phyloP scores from a whole-genome alignment of 2,888 invertebrate species.

The Bruchidius siliquastri region DNA sequence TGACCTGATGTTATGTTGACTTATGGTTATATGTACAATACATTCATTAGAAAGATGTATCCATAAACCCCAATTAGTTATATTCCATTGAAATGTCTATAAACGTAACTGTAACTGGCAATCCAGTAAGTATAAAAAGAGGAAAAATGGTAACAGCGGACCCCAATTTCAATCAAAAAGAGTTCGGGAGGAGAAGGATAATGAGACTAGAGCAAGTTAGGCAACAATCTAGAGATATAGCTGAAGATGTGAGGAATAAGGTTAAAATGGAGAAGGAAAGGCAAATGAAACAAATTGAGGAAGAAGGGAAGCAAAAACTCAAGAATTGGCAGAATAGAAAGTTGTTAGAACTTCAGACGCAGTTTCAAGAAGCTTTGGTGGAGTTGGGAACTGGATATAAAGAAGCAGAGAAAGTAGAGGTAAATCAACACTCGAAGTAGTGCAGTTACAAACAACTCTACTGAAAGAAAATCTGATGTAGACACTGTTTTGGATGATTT shows the following conservation, averaged over 20 bases:
- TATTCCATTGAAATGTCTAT: conserved; percentile 50
- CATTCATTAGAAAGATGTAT: no score
- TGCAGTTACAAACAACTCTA: no score
- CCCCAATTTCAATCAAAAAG: conserved; percentile 51
- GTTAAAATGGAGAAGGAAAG: conserved; percentile 51
- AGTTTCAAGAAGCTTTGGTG: conserved; percentile 50
- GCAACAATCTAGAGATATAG: conserved; percentile 58
- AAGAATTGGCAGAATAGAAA: conserved; percentile 51
- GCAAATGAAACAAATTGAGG: conserved; percentile 50
- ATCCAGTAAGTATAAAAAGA: conserved; percentile 49
- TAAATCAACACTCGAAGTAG: no score
- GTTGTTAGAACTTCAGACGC: conserved; percentile 49
- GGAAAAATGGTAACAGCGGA: conserved; percentile 52
- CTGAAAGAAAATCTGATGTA: no score
- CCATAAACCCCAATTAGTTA: no score
- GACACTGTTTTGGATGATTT: no score
- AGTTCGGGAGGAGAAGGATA: conserved; percentile 54
- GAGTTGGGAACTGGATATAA: conserved; percentile 52
- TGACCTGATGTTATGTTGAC: background rate
- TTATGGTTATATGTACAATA: background rate
- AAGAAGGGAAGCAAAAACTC: conserved; percentile 50
- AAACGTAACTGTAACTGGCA: conserved; percentile 56
- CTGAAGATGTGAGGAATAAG: conserved; percentile 52
- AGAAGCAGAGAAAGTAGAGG: conserved; percentile 38
- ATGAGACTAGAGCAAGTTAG: conserved; percentile 62